phyloP scores from a whole-genome alignment of 2,888 invertebrate species.

The Kryphioiulus occultus region DNA sequence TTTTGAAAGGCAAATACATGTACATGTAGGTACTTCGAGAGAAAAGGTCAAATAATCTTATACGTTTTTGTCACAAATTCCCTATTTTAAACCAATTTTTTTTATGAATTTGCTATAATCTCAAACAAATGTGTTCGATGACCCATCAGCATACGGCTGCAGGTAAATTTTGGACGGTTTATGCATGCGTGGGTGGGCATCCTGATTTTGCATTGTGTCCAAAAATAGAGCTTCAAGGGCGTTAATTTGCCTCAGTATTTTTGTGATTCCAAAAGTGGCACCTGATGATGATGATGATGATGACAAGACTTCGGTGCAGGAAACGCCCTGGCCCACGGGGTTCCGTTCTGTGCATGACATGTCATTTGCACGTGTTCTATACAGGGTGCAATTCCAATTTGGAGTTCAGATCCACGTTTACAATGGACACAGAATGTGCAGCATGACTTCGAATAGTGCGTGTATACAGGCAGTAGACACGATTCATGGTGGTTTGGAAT shows the following conservation, averaged over 20 bases:
- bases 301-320: not conserved
- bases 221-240: not conserved
- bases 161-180: not conserved
- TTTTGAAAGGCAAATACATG: no score
- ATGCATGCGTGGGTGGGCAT: not conserved
- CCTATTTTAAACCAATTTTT: no score
- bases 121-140: no score
- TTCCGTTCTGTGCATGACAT: not conserved
- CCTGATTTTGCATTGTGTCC: not conserved
- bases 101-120: no score
- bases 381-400: not conserved
- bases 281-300: not conserved
- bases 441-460: not conserved
- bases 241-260: not conserved
- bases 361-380: not conserved
- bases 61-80: no score
- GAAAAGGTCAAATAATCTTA: no score
- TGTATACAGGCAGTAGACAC: no score
- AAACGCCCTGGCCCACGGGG: not conserved
- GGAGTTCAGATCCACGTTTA: not conserved
- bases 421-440: no score
- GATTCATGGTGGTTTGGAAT: no score
- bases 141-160: not conserved
- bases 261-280: not conserved
- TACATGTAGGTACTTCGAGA: no score